Evolutionary conservation across 2,797 vertebrate genomes (phyloP), one percentile per base, ranked within the genome.

Genomic region (Atherinosoma microstoma): DNA sequence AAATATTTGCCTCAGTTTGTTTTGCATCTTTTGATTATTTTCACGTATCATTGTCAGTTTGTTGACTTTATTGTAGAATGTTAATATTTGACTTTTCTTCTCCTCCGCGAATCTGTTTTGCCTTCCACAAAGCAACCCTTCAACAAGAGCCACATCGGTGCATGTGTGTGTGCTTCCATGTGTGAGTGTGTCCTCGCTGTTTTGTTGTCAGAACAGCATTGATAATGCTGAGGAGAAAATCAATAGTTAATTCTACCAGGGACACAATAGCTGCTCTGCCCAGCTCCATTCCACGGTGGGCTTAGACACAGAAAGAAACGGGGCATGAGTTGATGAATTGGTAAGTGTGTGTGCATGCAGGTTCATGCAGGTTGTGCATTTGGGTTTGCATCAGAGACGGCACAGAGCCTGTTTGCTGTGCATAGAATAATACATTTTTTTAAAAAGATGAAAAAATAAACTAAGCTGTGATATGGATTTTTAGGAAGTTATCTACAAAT

Each of bases 211-310:
- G 89, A 83, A 87, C 80, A 79, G 80, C 87, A 89, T 87, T 92
- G 91, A 92, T 92, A 91, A 91, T 81, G 78, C 87, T 92, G 89
- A 92, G 88, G 86, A 89, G 85, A 92, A 93, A 93, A 93, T 93
- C 92, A 93, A 93, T 93, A 93, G 86, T 91, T 93, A 92, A 93
- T 93, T 93, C 92, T 92, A 86, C 83, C 84, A 85, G 91, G 85
- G 87, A 90, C 90, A 93, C 91, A 91, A 92, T 88, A 88, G 89
- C 87, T 70, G 78, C 82, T 88, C 86, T 76, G 79, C 87, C 87
- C 76, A 45, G 80, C 82, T 88, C 78, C 64, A 67, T 85, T 90
- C 84, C 64, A 65, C 78, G 79, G 72, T 81, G 70, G 72, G 79
- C 73, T 91, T 65, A 85, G 85, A 87, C 79, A 83, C 73, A 76